Conservation (phyloP, 2,888 invertebrate genomes). For the Athrips mouffetella region DNA sequence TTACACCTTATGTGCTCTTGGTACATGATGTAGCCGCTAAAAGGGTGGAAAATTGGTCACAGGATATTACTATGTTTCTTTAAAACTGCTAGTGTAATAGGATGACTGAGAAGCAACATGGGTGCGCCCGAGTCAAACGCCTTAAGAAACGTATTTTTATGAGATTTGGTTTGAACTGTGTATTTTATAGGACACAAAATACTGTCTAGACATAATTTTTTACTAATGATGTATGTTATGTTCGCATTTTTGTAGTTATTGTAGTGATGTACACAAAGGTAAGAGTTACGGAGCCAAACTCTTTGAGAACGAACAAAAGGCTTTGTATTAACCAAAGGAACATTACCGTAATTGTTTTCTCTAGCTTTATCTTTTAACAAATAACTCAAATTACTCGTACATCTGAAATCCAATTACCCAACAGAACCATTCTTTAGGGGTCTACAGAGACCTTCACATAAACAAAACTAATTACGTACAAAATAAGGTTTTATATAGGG, state of each 20-base stretch:
- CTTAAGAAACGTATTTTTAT: too few species aligned
- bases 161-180: too few species aligned
- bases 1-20: constrained; percentile 31
- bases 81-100: not conserved
- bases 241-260: too few species aligned
- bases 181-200: too few species aligned
- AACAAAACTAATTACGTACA: constrained; percentile 29
- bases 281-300: not conserved
- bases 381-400: constrained; percentile 11
- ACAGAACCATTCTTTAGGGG: not conserved
- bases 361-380: constrained; percentile 7
- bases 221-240: too few species aligned
- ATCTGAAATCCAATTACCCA: constrained; percentile 3
- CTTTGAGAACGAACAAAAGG: not conserved
- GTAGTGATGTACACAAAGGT: too few species aligned
- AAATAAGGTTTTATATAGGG: constrained; percentile 48
- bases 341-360: constrained; percentile 3
- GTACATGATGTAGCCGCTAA: constrained; percentile 8
- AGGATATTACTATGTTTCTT: not conserved
- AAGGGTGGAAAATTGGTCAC: constrained; percentile 6
- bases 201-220: too few species aligned
- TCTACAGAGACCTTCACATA: not conserved
- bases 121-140: too few species aligned
- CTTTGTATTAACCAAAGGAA: not conserved
- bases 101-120: too few species aligned